Base-by-base conservation (phyloP, 2,113 vertebrate species). In the Lepisosteus oculatus region DNA sequence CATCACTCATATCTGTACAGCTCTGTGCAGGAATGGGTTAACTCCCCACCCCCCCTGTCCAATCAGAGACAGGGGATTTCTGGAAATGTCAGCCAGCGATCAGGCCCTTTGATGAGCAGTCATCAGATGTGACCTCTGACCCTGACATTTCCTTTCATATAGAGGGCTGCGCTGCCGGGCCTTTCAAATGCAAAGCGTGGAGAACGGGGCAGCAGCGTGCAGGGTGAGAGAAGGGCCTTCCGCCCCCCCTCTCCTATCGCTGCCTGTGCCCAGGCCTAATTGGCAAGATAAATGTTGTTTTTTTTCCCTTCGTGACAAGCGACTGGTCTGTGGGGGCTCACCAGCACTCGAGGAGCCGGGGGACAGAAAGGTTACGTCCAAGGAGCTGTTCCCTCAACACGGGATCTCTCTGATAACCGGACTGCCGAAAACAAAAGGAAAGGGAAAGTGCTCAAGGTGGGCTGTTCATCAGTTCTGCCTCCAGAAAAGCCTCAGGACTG, bases 61-160 rank as follows among this genome's bases (percentile, higher is more conserved):
- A 3, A 6, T 13, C 64, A 41, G 61, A 7, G 61, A 13, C 5
- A 65, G 67, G 11, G 54, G 41, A 29, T 61, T 63, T 69, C 43
- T 64, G 42, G 17, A 85, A 83, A 84, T 83, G 80, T 77, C 81
- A 84, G 43, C 45, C 70, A 56, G 68, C 47, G 43, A 70, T 44
- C 45, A 67, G 68, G 43, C 4, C 13, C 74, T 80, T 75, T 85
- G 80, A 85, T 75, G 68, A 43, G 55, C 6, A 55, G 64, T 77
- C 72, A 77, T 78, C 82, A 80, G 74, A 76, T 74, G 43, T 14
- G 65, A 72, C 77, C 80, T 83, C 65, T 74, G 73, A 65, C 83
- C 82, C 84, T 90, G 86, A 84, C 83, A 85, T 89, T 89, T 87
- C 73, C 82, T 87, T 86, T 87, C 74, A 85, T 79, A 81, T 77